Base-by-base conservation (phyloP, 2,113 vertebrate genomes). In the Formicarius rufipectus region DNA sequence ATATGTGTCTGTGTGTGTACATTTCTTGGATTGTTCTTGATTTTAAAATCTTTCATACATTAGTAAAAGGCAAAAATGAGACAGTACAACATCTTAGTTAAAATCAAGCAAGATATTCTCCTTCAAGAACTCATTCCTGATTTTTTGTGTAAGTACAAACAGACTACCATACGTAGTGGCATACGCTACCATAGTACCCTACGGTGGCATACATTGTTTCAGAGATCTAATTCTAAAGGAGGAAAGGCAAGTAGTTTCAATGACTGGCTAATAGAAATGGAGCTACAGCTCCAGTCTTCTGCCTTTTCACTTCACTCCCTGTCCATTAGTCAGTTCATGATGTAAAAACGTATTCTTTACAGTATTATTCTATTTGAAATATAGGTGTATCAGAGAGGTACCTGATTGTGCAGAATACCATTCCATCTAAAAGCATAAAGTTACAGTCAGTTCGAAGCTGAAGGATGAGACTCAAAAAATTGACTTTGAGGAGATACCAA, bases 1-100 rank as follows among this genome's bases (percentile, higher is more conserved):
- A 8, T 25, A 2, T 37, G 0, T 44, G 1, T 45, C 4, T 40
- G 7, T 37, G 16, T 42, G 4, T 45, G 6, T 56, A 50, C 1
- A 28, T 64, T 81, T 77, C 35, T 35, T 81, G 49, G 13, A 15
- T 24, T 45, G 6, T 44, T 80, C 15, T 52, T 82, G 14, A 78
- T 76, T 87, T 84, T 20, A 87, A 62, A 79, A n/a, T 28, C 7
- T 71, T 83, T 33, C 25, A 2, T 31, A 33, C 40, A 27, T 39
- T n/a, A 49, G 10, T 72, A 58, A 89, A 86, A 71, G 27, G 39
- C 8, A 66, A 79, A 90, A 85, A 20, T 52, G 7, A 83, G 39
- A 60, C 22, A 31, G 11, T 30, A 14, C 7, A 35, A 2, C 44
- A 28, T 42, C 25, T 37, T 37, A 50, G 11, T 37, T 62, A 28